A percentile compares a stretch with the other conserved stretches of the same genome.
Conservation (phyloP, 53 echinoderm and acorn worm species). For the Henricia sp. region DNA sequence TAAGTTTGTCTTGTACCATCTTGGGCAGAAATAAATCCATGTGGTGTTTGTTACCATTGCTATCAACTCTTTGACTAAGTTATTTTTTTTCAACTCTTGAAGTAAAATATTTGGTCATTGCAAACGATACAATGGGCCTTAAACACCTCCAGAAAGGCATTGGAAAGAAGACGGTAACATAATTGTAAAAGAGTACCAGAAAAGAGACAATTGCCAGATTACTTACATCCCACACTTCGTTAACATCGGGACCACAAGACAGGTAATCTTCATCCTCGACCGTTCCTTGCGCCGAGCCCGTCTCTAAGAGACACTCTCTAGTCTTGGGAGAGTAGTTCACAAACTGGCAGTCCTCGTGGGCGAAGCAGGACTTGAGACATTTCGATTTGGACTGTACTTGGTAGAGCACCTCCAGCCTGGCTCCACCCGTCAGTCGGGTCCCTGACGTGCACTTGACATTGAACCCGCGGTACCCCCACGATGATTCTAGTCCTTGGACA, state of each 20-base stretch:
- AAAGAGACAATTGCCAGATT: too few relatives aligned
- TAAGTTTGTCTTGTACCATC: neutral
- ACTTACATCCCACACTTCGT: conserved; percentile 4
- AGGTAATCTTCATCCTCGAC: neutral
- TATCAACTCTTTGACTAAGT: too few relatives aligned
- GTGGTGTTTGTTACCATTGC: too few relatives aligned
- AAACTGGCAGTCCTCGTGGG: neutral
- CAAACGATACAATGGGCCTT: too few relatives aligned
- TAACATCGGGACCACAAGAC: neutral
- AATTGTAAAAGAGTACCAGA: too few relatives aligned
- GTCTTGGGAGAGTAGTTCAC: neutral
- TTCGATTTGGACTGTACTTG: neutral
- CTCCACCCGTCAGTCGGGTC: neutral
- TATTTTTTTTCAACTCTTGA: neutral
- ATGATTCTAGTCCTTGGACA: neutral
- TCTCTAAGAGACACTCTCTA: neutral
- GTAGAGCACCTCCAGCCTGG: neutral
- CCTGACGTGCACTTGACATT: neutral
- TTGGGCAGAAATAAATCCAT: too few relatives aligned
- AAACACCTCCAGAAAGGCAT: too few relatives aligned
- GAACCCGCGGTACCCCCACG: neutral
- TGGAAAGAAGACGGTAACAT: too few relatives aligned
- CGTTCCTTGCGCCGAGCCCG: neutral
- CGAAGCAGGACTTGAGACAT: neutral
- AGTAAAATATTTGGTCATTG: too few relatives aligned